A percentile compares a stretch with the other conserved stretches of the same genome.
phyloP scores from a whole-genome alignment of 2,797 vertebrate genomes.

The Alca torda region DNA sequence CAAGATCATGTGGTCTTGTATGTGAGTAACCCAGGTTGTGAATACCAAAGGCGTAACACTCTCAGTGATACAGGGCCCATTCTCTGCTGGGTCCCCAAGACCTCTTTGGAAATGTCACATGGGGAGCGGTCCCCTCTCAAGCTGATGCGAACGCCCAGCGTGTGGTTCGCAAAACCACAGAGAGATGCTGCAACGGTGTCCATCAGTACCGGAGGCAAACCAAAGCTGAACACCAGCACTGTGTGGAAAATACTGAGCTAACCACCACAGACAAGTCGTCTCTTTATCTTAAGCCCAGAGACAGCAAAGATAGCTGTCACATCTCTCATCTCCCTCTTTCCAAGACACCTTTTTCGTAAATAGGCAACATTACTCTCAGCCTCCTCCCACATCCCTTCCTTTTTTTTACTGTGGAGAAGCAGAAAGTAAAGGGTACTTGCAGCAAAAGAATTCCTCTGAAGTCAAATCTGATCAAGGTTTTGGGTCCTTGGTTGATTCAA shows the following conservation, averaged over 20 bases:
- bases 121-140: not conserved
- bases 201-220: not conserved
- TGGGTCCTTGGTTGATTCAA: slow-evolving; percentile 52
- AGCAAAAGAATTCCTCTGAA: slow-evolving; percentile 38
- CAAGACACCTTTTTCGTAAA: not conserved
- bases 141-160: fast-evolving
- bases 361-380: not conserved
- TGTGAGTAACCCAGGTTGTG: not conserved
- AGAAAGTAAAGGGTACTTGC: not conserved
- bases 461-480: slow-evolving; percentile 49
- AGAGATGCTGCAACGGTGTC: fast-evolving
- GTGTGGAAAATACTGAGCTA: not conserved
- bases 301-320: not conserved
- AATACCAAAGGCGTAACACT: not conserved
- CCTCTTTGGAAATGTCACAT: not conserved
- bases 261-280: not conserved
- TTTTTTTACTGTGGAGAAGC: not conserved
- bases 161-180: not conserved
- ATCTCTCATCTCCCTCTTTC: not conserved
- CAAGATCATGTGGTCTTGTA: not conserved
- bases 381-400: not conserved
- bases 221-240: not conserved
- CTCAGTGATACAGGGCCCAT: not conserved
- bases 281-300: not conserved
- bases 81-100: not conserved